A percentile compares a stretch with the other conserved stretches of the same genome.
Conservation (phyloP, 2,113 vertebrate species). For the Pica pica region DNA sequence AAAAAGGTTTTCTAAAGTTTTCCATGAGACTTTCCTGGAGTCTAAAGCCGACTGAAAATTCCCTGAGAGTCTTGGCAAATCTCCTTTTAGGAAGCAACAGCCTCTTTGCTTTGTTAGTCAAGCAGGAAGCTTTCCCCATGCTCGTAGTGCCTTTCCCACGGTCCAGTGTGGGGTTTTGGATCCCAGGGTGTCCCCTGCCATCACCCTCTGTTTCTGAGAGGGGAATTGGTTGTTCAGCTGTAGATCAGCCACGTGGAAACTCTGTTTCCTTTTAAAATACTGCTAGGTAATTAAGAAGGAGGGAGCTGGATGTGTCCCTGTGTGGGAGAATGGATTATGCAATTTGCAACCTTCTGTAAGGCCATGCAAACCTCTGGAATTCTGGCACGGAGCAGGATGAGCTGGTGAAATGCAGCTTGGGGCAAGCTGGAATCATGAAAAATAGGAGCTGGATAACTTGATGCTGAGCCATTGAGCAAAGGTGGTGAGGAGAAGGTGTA, state of each 20-base stretch:
- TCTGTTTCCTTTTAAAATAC: neutral
- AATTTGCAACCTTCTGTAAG: neutral
- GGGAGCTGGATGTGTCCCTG: neutral
- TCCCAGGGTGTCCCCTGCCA: neutral
- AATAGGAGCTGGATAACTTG: neutral
- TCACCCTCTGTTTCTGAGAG: neutral
- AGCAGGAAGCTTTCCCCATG: rapidly evolving
- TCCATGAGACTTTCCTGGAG: rapidly evolving
- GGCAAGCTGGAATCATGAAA: neutral
- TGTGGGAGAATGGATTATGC: neutral
- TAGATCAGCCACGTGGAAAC: rapidly evolving
- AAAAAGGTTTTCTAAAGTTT: too few species aligned
- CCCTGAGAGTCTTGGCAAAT: too few species aligned
- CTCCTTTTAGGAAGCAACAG: neutral
- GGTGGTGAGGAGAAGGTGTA: neutral
- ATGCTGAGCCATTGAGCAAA: neutral
- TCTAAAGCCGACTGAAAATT: too few species aligned
- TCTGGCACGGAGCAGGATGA: neutral
- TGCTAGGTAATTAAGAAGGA: rapidly evolving
- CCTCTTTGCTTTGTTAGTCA: neutral
- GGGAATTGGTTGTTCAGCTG: neutral
- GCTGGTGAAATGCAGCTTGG: neutral
- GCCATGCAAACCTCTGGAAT: neutral
- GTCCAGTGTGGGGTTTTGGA: too few species aligned
- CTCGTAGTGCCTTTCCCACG: neutral